Evolutionary conservation across 1,140 invertebrate species (phyloP).

Genomic region (Leptinotarsa lineolata): DNA sequence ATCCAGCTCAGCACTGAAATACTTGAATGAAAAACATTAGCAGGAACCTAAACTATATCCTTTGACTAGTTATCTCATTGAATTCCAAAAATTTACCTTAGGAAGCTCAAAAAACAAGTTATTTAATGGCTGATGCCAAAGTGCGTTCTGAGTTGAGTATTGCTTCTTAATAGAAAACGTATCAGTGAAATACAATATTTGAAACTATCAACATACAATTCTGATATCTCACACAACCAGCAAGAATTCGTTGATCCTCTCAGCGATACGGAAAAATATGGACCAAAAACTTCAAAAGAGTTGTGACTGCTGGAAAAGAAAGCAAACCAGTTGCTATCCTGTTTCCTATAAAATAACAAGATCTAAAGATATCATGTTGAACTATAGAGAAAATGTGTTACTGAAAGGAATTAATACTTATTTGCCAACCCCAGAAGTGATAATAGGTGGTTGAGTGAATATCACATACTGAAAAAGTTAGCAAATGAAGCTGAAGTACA

Average conservation of each 20-base stretch:
- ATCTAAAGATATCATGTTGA: neutral
- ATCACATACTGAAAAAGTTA: slow-evolving; percentile 29
- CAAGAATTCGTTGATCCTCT: slow-evolving; percentile 32
- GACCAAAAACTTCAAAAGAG: neutral
- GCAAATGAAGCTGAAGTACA: slow-evolving; percentile 18
- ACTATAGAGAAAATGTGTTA: neutral
- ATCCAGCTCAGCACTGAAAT: slow-evolving; percentile 37
- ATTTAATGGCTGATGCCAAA: neutral
- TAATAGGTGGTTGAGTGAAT: slow-evolving; percentile 1
- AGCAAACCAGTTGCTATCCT: neutral
- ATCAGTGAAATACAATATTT: neutral
- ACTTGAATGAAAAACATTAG: slow-evolving; percentile 40
- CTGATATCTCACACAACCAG: slow-evolving; percentile 26
- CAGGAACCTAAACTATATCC: slow-evolving; percentile 37
- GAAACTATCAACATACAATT: neutral
- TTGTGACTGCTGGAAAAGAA: neutral
- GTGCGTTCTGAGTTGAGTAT: neutral
- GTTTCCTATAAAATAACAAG: neutral
- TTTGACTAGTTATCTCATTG: slow-evolving; percentile 34
- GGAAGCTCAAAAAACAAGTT: too few relatives aligned
- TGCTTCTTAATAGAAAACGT: neutral
- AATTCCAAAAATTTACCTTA: slow-evolving; percentile 30
- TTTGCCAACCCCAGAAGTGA: neutral
- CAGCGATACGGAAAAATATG: neutral
- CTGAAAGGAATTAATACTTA: neutral